Evolutionary conservation across 92 coral and sea anemone species (phyloP), one percentile per base, ranked within the genome.

Genomic region (Palythoa caribaeorum): DNA sequence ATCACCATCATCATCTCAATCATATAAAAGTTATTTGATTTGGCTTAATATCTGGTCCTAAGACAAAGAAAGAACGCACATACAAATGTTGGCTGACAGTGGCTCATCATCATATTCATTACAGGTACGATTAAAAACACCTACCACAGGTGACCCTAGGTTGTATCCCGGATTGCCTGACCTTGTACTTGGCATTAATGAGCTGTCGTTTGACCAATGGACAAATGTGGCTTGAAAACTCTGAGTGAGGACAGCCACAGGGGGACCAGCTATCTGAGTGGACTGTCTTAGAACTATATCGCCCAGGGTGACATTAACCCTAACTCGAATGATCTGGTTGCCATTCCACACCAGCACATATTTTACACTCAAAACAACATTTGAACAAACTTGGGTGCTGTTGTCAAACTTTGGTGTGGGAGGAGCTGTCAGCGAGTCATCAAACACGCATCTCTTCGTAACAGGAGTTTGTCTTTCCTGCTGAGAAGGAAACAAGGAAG

Each of bases 141-240:
- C 91, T 84, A 97, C 69, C 86, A 97, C 92, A 20, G 90, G 95
- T 54, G 88, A 91, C 68, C 98, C 99, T 39, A 38, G 90, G 50
- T 89, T 37, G 90, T 97, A 97, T 68, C 99, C 99, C 73, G 99
- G 99, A 84, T 95, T 97, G 53, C 99, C 99, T 16, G 98, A 91
- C 60, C 98, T 92, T 70, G 69, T 78, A 48, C 73, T 71, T 16
- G 90, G 69, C 73, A 85, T 85, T 60, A 77, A 76, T 79, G 90
- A 87, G 83, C 37, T 66, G 19, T 73, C 89, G 6, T 76, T 83
- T 39, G 88, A 69, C 57, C 89, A 71, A 72, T 95, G 93, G 15
- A 91, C 78, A 86, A 92, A 97, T 68, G 73, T 95, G 19, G 88
- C 89, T 11, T 90, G 83, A 90, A 95, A 95, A 39, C 38, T 83